Base-by-base conservation (phyloP, 2,797 vertebrate genomes). In the Botia kubotai region DNA sequence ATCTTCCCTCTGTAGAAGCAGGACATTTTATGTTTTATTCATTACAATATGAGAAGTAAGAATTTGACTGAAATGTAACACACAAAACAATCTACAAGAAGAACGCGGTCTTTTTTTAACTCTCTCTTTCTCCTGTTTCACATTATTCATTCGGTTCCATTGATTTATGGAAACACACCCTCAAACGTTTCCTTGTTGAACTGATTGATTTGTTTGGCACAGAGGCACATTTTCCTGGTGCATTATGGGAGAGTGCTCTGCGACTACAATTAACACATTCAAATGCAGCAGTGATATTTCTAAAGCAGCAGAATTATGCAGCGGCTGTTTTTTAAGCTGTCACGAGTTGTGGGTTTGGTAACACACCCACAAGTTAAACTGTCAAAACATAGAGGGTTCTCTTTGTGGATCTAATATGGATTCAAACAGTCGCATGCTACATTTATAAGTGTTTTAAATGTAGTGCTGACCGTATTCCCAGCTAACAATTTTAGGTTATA, bases 51-150 rank as follows among this genome's bases (percentile, higher is more conserved):
- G 43, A 77, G 2, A 23, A 65, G 43, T 33, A 69, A 46, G n/a
- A 17, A 48, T 60, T 26, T 78, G 66, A 78, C 70, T 79, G 57
- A 79, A 62, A 70, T 72, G 68, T 72, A 71, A 79, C 52, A 52
- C 46, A 2, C 36, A 77, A 57, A 69, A 46, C 75, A 43, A 68
- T 77, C 66, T 68, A 68, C 75, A n/a, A 68, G 19, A 48, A 58
- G 75, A 26, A 14, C 39, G 26, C 48, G 72, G 62, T 79, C 33
- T n/a, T 52, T 63, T 52, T 0, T 7, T 39, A 4, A 6, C 36
- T 19, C 57, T 6, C 4, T 60, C 60, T 63, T 50, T 36, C 14
- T 52, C 39, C 14, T 26, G 68, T 10, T 46, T 11, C 19, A 62
- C 75, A 57, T 77, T 77, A 77, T 77, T 68, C 6, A 43, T 58